A percentile compares a stretch with the other conserved stretches of the same genome.
These are phyloP conservation scores for Dunckerocampus dactyliophorus DNA, from an alignment of 2,113 vertebrate genomes.

Conservation along the genomic window DNA sequence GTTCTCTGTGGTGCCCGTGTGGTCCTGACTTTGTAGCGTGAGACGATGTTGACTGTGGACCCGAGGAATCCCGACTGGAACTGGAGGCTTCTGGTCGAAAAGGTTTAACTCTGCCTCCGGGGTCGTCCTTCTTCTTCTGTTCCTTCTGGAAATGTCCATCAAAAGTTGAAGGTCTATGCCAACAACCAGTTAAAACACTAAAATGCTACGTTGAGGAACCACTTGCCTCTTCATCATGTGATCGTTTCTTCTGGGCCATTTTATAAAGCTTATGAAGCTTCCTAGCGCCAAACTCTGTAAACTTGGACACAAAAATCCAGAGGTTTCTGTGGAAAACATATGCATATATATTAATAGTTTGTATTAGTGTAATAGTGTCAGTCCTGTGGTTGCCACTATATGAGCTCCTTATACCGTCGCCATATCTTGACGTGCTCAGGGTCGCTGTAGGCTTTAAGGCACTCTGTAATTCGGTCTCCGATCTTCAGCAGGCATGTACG, in stretches of 20 bases:
- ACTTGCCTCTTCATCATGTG: conserved; percentile 90
- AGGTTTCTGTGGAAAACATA: conserved; percentile 80
- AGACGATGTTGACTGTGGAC: conserved; percentile 77
- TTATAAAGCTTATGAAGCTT: conserved; percentile 98
- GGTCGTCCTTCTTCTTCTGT: conserved; percentile 89
- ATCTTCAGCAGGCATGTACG: conserved; percentile 94
- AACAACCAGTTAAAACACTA: neutral
- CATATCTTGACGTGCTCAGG: conserved; percentile 90
- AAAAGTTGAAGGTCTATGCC: neutral
- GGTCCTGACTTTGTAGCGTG: conserved; percentile 70
- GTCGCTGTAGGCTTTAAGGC: conserved; percentile 92
- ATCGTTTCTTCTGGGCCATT: conserved; percentile 96
- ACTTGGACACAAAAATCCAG: conserved; percentile 99
- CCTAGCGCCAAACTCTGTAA: conserved; percentile 95
- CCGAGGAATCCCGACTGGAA: conserved; percentile 83
- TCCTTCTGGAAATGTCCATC: conserved; percentile 71
- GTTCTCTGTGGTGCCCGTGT: conserved; percentile 86
- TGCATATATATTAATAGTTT: no score
- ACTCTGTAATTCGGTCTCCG: conserved; percentile 95
- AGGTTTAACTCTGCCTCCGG: conserved; percentile 75
- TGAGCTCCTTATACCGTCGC: conserved; percentile 77
- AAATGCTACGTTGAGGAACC: neutral
- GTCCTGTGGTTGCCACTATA: neutral
- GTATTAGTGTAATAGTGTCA: neutral
- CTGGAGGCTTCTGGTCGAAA: conserved; percentile 86